Evolutionary conservation across 2,888 invertebrate genomes (phyloP).

Genomic region (Callosobruchus maculatus): DNA sequence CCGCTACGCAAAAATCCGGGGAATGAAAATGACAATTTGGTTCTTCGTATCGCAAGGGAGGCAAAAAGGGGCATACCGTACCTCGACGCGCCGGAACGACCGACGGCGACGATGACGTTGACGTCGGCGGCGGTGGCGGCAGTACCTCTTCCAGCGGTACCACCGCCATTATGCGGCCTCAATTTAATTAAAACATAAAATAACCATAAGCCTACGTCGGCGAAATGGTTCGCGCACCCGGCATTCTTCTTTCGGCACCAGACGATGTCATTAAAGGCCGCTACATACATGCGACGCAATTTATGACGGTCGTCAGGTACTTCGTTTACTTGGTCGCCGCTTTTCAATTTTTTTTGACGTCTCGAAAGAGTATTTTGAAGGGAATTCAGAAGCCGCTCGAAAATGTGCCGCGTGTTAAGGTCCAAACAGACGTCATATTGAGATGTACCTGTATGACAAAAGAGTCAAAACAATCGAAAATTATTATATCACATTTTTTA

Average conservation of each 20-base stretch:
- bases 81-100: too few relatives aligned
- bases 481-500: too few relatives aligned
- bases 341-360: neutral
- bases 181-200: constrained; percentile 47
- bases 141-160: constrained; percentile 21
- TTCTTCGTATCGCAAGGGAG: constrained; percentile 34
- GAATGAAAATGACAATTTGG: constrained; percentile 46
- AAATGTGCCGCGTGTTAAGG: neutral
- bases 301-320: constrained; percentile 14
- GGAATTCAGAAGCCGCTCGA: neutral
- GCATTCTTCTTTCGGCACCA: constrained; percentile 23
- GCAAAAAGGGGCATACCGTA: constrained; percentile 26
- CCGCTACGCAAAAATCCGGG: constrained; percentile 31
- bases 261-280: constrained; percentile 25
- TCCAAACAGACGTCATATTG: too few relatives aligned
- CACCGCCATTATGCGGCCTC: constrained; percentile 42
- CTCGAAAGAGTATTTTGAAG: neutral
- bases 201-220: constrained; percentile 38
- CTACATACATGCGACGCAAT: constrained; percentile 6
- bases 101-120: too few relatives aligned
- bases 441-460: too few relatives aligned
- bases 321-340: neutral
- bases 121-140: neutral
- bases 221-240: constrained; percentile 32
- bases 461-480: too few relatives aligned